Base-by-base conservation (phyloP, 2,113 vertebrate species). In the Illadopsis cleaveri region DNA sequence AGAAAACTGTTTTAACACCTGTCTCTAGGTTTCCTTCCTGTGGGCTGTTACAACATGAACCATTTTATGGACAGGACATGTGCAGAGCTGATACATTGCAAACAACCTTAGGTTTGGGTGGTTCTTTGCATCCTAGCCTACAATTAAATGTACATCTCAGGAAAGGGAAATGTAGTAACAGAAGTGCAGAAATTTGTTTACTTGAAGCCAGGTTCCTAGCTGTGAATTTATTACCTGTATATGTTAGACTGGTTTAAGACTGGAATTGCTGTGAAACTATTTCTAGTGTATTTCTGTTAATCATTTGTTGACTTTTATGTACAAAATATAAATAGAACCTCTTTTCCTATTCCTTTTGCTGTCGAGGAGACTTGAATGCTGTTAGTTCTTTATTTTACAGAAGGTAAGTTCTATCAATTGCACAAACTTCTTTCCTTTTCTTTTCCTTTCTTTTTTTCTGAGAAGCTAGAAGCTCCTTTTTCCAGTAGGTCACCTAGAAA, bases 331-430 rank as follows among this genome's bases (percentile, higher is more conserved):
- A 97, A 98, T 95, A 93, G 87, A 96, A 96, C n/a, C 7, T 96
- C 54, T 98, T 92, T 86, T 93, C 11, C 96, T 97, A 69, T 97
- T 97, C 93, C 33, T 97, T 98, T 94, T 98, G 98, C 98, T 98
- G 97, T 98, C 98, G 98, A 98, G 98, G 98, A 98, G 97, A 98
- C 96, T 98, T 98, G 97, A 98, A 97, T 96, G 93, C 96, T 98
- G 96, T 98, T 98, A 96, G 68, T 92, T 97, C 91, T 97, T 97
- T 98, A 93, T 98, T 98, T 98, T 98, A 92, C 98, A 99, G 99
- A 99, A 99, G 99, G 99, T 99, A 99, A 99, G 99, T 88, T 71
- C 78, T 77, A 35, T 40, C 33, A 84, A 7, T 79, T 42, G 27
- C n/a, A 57, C 44, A 35, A 88, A n/a, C 12, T 44, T 83, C 44